Base-by-base conservation (phyloP, 2,888 invertebrate species). In the Zygaena filipendulae region DNA sequence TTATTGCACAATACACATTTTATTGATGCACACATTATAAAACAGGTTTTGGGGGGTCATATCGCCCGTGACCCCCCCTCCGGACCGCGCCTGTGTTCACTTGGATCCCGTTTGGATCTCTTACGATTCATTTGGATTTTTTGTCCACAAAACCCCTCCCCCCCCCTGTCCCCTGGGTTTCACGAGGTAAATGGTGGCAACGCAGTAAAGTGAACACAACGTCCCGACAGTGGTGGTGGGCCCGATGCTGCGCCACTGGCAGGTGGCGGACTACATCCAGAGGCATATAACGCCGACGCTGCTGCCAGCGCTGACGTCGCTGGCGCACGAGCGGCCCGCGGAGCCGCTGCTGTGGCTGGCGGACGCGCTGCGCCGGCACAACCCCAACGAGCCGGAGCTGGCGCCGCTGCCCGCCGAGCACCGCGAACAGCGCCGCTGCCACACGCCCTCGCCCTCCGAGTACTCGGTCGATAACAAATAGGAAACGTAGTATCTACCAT, bases 321-420 rank as follows among this genome's bases (percentile, higher is more conserved):
- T 92, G 13, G 87, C 87, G 61, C 85, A 67, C 61, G 81, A 83
- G 45, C 87, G 87, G 38, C 93, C 93, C 0, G 69, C 80, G 1
- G 90, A 93, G 58, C 92, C 93, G 1, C 67, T 92, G 20, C 56
- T 87, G 13, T 91, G 88, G 87, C 64, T 94, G 21, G 91, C 91
- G 2, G 87, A 91, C 40, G 87, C 90, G 84, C 67, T 94, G 21
- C 66, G 87, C 4, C 63, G 81, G 21, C 86, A 91, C 59, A 92
- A 92, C 68, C 90, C 90, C 3, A 88, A 88, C 52, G 87, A 86
- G 51, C 90, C 88, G 0, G 77, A 70, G 25, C 18, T 63, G 3
- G 63, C 52, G 1, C 45, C 63, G 1, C 60, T 58, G 31, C 35
- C 49, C 2, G 27, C 49, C 0, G 64, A 58, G 2, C 35, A 48